phyloP scores from a whole-genome alignment of 2,797 vertebrate species.

The Eremophila alpestris region DNA sequence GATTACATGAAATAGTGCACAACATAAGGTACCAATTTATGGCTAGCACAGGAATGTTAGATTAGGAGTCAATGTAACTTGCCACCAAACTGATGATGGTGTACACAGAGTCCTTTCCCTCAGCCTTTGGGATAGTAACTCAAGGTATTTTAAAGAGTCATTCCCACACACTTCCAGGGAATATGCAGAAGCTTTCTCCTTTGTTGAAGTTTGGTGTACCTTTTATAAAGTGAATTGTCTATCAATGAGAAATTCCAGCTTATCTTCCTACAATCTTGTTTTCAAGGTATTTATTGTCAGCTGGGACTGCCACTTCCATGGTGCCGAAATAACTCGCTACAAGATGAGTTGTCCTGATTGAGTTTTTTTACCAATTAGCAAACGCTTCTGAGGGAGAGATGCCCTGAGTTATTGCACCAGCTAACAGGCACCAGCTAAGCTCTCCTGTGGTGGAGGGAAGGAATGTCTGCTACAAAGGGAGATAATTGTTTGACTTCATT shows the following conservation, averaged over 20 bases:
- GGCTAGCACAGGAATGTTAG: background rate
- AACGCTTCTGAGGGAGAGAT: background rate
- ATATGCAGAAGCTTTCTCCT: background rate
- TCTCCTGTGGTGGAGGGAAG: background rate
- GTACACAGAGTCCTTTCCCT: background rate
- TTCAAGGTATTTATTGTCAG: background rate
- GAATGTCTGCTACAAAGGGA: background rate
- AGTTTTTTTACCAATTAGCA: background rate
- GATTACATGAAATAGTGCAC: background rate
- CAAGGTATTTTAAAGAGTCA: background rate
- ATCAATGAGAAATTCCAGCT: background rate
- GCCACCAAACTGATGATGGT: rapidly evolving
- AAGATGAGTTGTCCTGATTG: background rate
- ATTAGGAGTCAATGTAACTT: background rate
- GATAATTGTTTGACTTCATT: background rate
- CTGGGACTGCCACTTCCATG: background rate
- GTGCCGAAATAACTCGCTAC: background rate
- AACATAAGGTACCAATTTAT: background rate
- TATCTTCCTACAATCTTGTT: background rate
- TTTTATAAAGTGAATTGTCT: background rate
- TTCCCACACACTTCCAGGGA: background rate
- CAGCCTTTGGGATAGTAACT: rapidly evolving
- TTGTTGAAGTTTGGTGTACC: background rate
- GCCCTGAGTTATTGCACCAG: background rate
- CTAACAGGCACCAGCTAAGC: background rate